Base-by-base conservation (phyloP, 2,888 invertebrate genomes). In the Hyppa rectilinea region DNA sequence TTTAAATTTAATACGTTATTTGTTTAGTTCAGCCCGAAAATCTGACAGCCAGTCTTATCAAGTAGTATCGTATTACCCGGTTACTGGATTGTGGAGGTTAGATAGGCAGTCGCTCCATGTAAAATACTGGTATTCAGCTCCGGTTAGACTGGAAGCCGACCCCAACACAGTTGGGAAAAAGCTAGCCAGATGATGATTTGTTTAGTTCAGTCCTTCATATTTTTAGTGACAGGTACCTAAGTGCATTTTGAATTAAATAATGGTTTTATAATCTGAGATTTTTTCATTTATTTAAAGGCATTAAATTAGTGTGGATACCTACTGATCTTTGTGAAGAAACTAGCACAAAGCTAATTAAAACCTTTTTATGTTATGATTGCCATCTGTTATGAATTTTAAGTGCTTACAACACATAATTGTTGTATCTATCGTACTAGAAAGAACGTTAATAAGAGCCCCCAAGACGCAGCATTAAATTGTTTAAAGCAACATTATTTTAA, bases 381-480 rank as follows among this genome's bases (percentile, higher is more conserved):
- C 68, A 75, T 68, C 10, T 75, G 70, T 67, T 78, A 77, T 67
- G 59, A 58, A 62, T 75, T 71, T 56, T 53, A 78, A 78, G 36
- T 29, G 36, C 9, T 43, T 10, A 60, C 47, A 62, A 64, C 75
- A 76, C 50, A 38, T 58, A 64, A 78, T 78, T 69, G 69, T 75
- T 68, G 53, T 50, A 72, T 65, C 47, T 71, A 78, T 78, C n/a
- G 62, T 78, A 78, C 72, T 45, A 34, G 61, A 78, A 76, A 64
- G 50, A 80, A 67, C 78, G 60, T 72, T 83, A 84, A 85, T 84
- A 83, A 83, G n/a, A n/a, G 85, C 84, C 84, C 84, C 82, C 84
- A 84, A 80, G 82, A 85, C 68, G 74, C 59, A 79, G 64, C 84
- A 85, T 82, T 81, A 83, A 82, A 82, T 73, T 76, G 86, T 87